Percentiles rank a stretch among this genome's conserved stretches.
Conservation (phyloP, 64 coral and sea anemone species). For the Porites lutea region DNA sequence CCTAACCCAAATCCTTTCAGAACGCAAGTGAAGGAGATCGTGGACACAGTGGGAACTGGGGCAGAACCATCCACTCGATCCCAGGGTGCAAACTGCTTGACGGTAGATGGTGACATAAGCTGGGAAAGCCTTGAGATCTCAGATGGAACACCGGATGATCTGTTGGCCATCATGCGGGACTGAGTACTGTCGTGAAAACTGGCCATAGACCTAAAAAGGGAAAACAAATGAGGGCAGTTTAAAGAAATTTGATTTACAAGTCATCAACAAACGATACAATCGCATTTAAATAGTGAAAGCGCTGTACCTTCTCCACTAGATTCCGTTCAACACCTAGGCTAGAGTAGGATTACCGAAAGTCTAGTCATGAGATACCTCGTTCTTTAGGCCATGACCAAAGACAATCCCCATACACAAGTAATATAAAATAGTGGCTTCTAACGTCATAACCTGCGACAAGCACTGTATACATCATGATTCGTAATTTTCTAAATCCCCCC, state of each 20-base stretch:
- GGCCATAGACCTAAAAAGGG: conserved; percentile 67
- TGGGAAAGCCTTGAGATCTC: conserved; percentile 74
- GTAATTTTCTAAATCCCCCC: too few species aligned
- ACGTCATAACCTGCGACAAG: too few species aligned
- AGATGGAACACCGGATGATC: conserved; percentile 73
- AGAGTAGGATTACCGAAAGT: too few species aligned
- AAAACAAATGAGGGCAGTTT: neutral
- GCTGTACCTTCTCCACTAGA: too few species aligned
- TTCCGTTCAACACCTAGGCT: too few species aligned
- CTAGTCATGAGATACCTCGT: too few species aligned
- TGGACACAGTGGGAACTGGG: conserved; percentile 22
- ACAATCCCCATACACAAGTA: too few species aligned
- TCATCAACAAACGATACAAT: neutral
- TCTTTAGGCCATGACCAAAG: too few species aligned
- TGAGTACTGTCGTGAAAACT: conserved; percentile 71
- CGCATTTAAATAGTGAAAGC: neutral
- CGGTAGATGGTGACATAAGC: conserved; percentile 64
- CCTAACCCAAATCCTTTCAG: conserved; percentile 89
- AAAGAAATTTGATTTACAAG: neutral
- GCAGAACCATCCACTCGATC: conserved; percentile 70
- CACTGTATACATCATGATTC: too few species aligned
- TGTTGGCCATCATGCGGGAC: conserved; percentile 41
- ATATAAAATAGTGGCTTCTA: too few species aligned
- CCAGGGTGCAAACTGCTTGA: conserved; percentile 53
- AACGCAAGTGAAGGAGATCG: conserved; percentile 82